Conservation (phyloP, 64 coral and sea anemone species). For the Anthopleura sola region DNA sequence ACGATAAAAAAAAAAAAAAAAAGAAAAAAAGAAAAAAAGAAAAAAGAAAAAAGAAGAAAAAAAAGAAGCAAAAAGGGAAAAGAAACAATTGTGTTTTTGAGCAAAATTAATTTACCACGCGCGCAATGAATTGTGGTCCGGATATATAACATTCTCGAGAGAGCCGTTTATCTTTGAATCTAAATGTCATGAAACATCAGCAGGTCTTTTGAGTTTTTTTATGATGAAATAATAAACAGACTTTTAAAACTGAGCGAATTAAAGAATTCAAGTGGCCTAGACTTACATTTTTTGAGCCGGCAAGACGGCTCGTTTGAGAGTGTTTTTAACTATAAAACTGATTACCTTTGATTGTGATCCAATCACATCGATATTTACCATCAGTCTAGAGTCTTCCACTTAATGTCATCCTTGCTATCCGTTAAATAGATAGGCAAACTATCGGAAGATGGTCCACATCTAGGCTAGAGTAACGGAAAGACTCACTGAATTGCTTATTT, state of each 20-base stretch:
- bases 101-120: background rate
- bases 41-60: background rate
- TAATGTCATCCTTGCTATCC: background rate
- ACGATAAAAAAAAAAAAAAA: background rate
- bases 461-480: background rate
- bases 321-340: background rate
- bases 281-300: background rate
- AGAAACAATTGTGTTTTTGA: background rate
- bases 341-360: background rate
- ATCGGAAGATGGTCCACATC: too few species aligned
- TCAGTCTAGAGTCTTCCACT: background rate
- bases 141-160: background rate
- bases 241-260: background rate
- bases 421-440: too few species aligned
- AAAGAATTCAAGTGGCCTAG: background rate
- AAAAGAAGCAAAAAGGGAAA: too few species aligned
- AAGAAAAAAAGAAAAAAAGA: background rate
- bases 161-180: too few species aligned
- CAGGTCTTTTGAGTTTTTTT: background rate
- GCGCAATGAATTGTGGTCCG: background rate
- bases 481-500: background rate
- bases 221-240: background rate
- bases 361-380: background rate
- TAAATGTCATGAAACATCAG: background rate
- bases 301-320: background rate